Percentiles rank a stretch among this genome's conserved stretches.
phyloP scores from a whole-genome alignment of 2,888 invertebrate species.

The Rotaria socialis region DNA sequence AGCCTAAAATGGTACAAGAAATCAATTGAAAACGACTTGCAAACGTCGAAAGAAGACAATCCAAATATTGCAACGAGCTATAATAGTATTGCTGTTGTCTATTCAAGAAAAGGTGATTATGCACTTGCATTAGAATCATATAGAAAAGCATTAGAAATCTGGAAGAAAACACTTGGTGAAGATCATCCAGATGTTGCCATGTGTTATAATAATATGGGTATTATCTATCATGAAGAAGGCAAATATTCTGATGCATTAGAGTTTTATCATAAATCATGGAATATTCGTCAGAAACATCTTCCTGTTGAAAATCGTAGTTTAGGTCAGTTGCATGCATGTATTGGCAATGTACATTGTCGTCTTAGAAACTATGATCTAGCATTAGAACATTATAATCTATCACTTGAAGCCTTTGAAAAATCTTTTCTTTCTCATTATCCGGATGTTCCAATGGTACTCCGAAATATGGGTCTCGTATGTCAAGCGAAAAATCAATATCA shows the following conservation, averaged over 20 bases:
- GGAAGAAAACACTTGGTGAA: not conserved
- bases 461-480: not conserved
- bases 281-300: not conserved
- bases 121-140: not conserved
- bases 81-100: constrained; percentile 13
- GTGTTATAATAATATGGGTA: constrained; percentile 27
- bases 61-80: not conserved
- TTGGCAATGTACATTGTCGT: constrained; percentile 12
- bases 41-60: not conserved
- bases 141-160: not conserved
- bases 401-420: not conserved
- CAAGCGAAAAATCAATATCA: not conserved
- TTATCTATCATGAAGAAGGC: not conserved
- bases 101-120: not conserved
- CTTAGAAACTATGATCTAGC: not conserved
- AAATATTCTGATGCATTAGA: not conserved
- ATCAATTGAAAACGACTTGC: not conserved
- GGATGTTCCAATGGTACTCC: not conserved
- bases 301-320: not conserved
- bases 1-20: not conserved
- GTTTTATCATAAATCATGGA: not conserved
- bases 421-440: not conserved
- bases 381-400: not conserved
- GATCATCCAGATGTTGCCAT: not conserved
- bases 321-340: not conserved